A percentile compares a stretch with the other conserved stretches of the same genome.
Conservation (phyloP, 1,140 invertebrate genomes). For the Drosophila tsacasi region DNA sequence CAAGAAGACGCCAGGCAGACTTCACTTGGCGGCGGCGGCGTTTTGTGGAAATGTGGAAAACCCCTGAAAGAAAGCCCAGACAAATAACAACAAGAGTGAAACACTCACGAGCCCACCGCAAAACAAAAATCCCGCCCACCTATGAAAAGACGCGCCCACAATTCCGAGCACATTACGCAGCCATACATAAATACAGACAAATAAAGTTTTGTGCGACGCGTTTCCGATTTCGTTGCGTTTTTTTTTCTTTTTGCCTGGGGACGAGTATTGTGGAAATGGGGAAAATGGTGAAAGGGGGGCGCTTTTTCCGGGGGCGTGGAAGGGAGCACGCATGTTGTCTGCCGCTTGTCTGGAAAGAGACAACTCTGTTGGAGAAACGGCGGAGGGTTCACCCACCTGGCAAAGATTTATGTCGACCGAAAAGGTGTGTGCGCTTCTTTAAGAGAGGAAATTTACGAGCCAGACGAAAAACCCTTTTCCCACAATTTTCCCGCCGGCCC, state of each 20-base stretch:
- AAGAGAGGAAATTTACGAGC: constrained; percentile 68
- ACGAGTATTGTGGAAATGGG: constrained; percentile 11
- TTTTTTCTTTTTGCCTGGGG: background rate
- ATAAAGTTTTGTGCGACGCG: constrained; percentile 77
- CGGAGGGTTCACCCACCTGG: constrained; percentile 67
- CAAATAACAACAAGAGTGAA: constrained; percentile 43
- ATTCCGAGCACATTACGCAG: constrained; percentile 58
- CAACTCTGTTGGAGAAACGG: constrained; percentile 44
- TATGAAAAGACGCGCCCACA: constrained; percentile 27
- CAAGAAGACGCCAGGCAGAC: constrained; percentile 39
- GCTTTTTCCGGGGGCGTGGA: constrained; percentile 1
- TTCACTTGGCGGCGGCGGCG: background rate
- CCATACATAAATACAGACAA: constrained; percentile 59
- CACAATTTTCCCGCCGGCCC: background rate
- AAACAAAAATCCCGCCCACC: constrained; percentile 23
- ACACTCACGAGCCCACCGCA: constrained; percentile 26
- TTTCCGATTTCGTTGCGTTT: constrained; percentile 43
- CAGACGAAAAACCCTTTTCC: constrained; percentile 56
- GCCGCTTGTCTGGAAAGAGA: constrained; percentile 66
- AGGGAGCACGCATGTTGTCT: constrained; percentile 75
- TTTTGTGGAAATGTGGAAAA: constrained; percentile 21
- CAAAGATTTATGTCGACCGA: constrained; percentile 76
- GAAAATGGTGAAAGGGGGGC: constrained; percentile 7
- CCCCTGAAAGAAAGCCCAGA: constrained; percentile 47
- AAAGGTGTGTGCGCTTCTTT: constrained; percentile 66